These are phyloP conservation scores for Sterna hirundo DNA, from an alignment of 2,113 vertebrate species.

Conservation along the genomic window DNA sequence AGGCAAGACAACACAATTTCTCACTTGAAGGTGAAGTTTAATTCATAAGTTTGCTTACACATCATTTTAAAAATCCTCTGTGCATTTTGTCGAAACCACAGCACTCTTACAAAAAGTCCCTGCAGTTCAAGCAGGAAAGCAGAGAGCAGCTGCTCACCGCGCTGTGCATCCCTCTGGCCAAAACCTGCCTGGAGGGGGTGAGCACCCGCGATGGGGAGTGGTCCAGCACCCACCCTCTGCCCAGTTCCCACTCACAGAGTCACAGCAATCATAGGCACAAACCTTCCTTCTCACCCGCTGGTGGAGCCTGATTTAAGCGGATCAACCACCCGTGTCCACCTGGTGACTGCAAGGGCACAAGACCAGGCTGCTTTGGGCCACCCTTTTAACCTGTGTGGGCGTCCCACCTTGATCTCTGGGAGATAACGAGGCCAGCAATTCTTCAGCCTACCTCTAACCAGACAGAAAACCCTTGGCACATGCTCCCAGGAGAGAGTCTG, in stretches of 20 bases:
- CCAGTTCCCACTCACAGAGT: not conserved
- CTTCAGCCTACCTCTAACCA: not conserved
- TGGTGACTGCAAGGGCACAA: not conserved
- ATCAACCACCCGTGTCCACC: accelerated
- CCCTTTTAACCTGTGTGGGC: not conserved
- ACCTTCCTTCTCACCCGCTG: not conserved
- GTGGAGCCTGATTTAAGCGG: not conserved
- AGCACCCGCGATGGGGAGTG: not conserved
- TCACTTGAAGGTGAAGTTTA: not conserved
- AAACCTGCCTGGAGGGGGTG: not conserved
- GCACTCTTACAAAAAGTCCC: not conserved
- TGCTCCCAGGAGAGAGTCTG: not conserved
- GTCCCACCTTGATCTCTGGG: not conserved
- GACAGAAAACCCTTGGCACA: not conserved
- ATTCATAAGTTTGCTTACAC: not conserved
- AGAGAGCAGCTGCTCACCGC: not conserved
- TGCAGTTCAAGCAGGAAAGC: not conserved
- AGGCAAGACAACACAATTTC: slow-evolving; percentile 52
- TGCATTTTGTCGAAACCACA: not conserved
- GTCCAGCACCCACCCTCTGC: not conserved
- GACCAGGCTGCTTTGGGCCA: not conserved
- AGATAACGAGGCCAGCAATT: not conserved
- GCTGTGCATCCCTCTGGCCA: not conserved
- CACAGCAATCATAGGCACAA: not conserved
- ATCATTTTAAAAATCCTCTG: not conserved